phyloP scores from a whole-genome alignment of 2,888 invertebrate genomes.

The Amphimallon solstitiale region DNA sequence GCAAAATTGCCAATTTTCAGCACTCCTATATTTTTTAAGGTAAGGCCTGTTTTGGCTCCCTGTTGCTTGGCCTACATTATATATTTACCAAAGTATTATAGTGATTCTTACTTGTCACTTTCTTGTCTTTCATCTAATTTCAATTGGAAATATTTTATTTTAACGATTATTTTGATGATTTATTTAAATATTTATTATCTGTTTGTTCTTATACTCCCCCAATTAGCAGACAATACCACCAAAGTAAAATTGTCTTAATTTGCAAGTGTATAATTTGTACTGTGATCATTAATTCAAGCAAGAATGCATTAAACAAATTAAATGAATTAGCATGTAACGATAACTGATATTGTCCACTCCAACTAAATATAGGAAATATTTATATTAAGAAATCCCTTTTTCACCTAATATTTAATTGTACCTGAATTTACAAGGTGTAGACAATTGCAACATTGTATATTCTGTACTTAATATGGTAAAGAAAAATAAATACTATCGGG shows the following conservation, averaged over 20 bases:
- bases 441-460: conserved; percentile 18
- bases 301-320: neutral
- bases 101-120: too few species aligned
- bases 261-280: conserved; percentile 10
- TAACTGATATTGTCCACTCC: too few species aligned
- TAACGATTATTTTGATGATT: neutral
- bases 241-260: conserved; percentile 20
- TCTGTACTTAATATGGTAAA: conserved; percentile 11
- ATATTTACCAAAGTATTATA: too few species aligned
- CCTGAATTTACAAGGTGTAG: conserved; percentile 26
- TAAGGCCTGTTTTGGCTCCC: too few species aligned
- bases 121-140: too few species aligned
- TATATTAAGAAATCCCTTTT: neutral
- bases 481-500: neutral
- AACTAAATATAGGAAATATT: too few species aligned
- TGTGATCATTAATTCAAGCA: conserved; percentile 24
- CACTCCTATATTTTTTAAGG: too few species aligned
- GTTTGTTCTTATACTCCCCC: conserved; percentile 21
- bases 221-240: too few species aligned
- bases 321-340: too few species aligned
- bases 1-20: too few species aligned
- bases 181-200: conserved; percentile 3
- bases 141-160: too few species aligned
- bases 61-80: too few species aligned
- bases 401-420: conserved; percentile 3